A percentile compares a stretch with the other conserved stretches of the same genome.
These are phyloP conservation scores for Chiroxiphia lanceolata DNA, from an alignment of 2,797 vertebrate species.

Conservation along the genomic window DNA sequence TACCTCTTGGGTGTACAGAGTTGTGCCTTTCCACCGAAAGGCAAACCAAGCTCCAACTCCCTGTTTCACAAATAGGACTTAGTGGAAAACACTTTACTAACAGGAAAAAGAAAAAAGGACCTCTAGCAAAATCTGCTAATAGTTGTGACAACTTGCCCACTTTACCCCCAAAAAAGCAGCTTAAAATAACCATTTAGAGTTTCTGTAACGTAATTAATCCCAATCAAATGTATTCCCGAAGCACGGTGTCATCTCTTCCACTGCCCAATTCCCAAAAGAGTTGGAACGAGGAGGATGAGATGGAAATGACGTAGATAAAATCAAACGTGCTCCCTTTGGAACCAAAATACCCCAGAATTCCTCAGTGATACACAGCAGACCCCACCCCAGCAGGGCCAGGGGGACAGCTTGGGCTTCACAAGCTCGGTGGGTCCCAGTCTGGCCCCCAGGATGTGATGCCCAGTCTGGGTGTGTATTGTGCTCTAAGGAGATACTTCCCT, in stretches of 20 bases:
- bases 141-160: neutral
- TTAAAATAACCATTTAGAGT: neutral
- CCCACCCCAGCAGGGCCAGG: neutral
- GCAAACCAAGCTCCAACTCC: neutral
- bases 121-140: neutral
- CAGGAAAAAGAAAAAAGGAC: neutral
- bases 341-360: neutral
- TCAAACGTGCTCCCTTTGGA: neutral
- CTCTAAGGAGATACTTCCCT: conserved; percentile 3
- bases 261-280: neutral
- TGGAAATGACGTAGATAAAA: neutral
- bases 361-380: neutral
- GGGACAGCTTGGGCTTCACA: neutral
- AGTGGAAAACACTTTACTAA: neutral
- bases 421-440: neutral
- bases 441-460: neutral
- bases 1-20: conserved; percentile 47
- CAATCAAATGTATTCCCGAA: neutral
- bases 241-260: fast-evolving
- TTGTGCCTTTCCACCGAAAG: conserved; percentile 54
- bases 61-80: neutral
- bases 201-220: neutral
- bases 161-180: neutral
- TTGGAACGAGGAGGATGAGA: neutral
- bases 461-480: neutral